Conservation (phyloP, 2,797 vertebrate species). For the Xenentodon cancila region DNA sequence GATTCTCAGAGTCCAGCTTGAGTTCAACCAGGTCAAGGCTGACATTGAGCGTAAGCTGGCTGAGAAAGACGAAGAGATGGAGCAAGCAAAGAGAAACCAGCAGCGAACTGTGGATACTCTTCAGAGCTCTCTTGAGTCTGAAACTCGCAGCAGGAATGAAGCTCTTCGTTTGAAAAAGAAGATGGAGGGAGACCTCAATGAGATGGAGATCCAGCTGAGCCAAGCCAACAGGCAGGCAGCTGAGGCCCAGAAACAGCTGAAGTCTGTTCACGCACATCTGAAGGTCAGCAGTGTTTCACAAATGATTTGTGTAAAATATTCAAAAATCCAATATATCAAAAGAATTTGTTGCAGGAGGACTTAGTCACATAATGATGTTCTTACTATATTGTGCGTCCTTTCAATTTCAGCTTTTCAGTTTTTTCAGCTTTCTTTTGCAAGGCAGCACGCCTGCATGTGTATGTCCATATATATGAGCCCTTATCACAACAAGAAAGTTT, state of each 20-base stretch:
- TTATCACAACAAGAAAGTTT: too few relatives aligned
- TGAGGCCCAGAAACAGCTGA: conserved; percentile 89
- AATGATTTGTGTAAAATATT: too few relatives aligned
- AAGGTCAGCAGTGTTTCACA: too few relatives aligned
- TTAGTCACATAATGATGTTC: conserved; percentile 55
- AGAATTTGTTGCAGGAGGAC: conserved; percentile 86
- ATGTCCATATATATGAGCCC: too few relatives aligned
- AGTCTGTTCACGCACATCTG: conserved; percentile 80
- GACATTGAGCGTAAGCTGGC: conserved; percentile 73
- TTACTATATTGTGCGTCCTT: too few relatives aligned
- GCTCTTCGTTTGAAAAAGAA: conserved; percentile 75
- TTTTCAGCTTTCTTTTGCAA: too few relatives aligned
- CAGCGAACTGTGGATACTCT: conserved; percentile 80
- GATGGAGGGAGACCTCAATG: too few relatives aligned
- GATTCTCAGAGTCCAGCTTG: conserved; percentile 87
- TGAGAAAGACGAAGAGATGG: conserved; percentile 91
- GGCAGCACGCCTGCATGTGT: too few relatives aligned
- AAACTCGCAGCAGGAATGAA: conserved; percentile 83
- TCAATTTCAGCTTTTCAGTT: too few relatives aligned
- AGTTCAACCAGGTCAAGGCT: conserved; percentile 87
- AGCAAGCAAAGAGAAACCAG: conserved; percentile 88
- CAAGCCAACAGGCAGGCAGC: conserved; percentile 67
- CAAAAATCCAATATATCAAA: too few relatives aligned
- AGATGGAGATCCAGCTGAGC: conserved; percentile 82
- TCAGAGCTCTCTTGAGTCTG: conserved; percentile 84